Evolutionary conservation across 2,888 invertebrate species (phyloP).

Genomic region (Apantesis nais): DNA sequence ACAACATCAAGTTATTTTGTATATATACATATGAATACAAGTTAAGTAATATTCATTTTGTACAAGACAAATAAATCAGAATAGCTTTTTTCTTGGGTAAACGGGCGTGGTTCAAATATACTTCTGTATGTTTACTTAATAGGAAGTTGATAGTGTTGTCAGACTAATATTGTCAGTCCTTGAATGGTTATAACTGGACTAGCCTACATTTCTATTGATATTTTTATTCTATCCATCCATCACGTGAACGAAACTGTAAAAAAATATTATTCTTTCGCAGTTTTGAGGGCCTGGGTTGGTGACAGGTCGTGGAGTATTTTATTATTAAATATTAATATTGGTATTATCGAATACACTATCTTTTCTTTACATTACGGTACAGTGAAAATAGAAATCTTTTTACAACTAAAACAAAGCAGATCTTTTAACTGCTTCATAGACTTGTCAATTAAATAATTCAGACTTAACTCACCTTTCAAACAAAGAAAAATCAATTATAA

Average conservation of each 20-base stretch:
- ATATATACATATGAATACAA: neutral
- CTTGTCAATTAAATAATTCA: no score
- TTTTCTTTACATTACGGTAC: neutral
- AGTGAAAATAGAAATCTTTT: no score
- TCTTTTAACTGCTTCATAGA: no score
- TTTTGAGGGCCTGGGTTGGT: neutral
- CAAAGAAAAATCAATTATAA: no score
- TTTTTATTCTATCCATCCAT: neutral
- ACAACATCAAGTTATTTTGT: no score
- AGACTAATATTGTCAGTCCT: conserved; percentile 23
- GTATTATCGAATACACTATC: neutral
- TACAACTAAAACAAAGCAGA: no score
- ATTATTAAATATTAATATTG: neutral
- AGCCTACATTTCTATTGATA: neutral
- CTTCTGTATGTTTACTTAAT: conserved; percentile 31
- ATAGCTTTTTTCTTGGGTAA: conserved; percentile 39
- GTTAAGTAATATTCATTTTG: conserved; percentile 21
- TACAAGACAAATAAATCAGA: conserved; percentile 34
- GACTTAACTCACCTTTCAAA: no score
- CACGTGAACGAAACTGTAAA: neutral
- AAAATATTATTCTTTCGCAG: neutral
- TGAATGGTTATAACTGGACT: conserved; percentile 15
- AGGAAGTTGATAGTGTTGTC: conserved; percentile 14
- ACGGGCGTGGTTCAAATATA: conserved; percentile 39
- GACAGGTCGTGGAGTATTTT: no score